These are phyloP conservation scores for Clupea harengus DNA, from an alignment of 2,113 vertebrate species.

Conservation along the genomic window DNA sequence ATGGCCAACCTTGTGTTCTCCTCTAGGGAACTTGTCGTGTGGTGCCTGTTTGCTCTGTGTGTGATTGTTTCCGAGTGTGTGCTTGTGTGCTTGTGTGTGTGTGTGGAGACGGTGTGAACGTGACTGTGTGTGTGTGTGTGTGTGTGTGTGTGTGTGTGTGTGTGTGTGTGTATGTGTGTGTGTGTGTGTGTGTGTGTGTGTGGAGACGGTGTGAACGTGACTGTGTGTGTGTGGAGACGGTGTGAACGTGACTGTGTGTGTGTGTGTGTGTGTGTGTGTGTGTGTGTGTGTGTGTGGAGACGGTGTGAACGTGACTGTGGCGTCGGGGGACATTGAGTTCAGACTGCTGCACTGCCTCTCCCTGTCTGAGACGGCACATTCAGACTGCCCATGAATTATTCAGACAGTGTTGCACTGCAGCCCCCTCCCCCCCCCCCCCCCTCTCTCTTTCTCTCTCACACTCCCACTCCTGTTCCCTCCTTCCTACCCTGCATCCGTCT, in stretches of 20 bases:
- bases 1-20: not conserved
- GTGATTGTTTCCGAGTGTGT: not conserved
- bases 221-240: no score
- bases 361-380: constrained; percentile 53
- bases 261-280: not conserved
- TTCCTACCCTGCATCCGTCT: constrained; percentile 6
- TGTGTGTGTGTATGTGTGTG: not conserved
- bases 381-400: constrained; percentile 76
- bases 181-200: no score
- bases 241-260: not conserved
- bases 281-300: not conserved
- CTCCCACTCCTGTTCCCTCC: constrained; percentile 33
- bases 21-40: not conserved
- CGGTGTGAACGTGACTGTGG: constrained; percentile 61
- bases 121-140: no score
- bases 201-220: constrained; percentile 58
- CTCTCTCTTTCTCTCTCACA: constrained; percentile 52
- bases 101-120: no score
- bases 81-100: not conserved
- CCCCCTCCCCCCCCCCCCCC: constrained; percentile 61
- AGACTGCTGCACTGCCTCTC: constrained; percentile 47
- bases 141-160: no score
- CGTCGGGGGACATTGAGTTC: constrained; percentile 58
- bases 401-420: constrained; percentile 72
- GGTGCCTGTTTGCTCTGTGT: not conserved